A percentile compares a stretch with the other conserved stretches of the same genome.
phyloP scores from a whole-genome alignment of 2,113 vertebrate species.

The Xiphophorus maculatus region DNA sequence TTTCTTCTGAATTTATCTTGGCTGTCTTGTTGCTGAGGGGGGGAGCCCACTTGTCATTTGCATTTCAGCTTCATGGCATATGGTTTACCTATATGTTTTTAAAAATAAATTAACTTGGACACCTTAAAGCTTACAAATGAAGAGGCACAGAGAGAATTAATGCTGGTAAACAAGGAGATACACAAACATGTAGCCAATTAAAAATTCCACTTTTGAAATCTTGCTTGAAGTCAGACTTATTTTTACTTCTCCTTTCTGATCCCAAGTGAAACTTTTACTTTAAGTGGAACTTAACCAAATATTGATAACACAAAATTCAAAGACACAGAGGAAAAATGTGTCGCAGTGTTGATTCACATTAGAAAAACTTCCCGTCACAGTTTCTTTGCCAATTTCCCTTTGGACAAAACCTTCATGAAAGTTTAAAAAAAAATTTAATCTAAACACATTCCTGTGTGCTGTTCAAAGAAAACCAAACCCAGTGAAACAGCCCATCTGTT shows the following conservation, averaged over 20 bases:
- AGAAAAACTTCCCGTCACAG: background rate
- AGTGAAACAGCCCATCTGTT: background rate
- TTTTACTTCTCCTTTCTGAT: background rate
- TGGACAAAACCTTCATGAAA: background rate
- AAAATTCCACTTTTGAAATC: slow-evolving; percentile 1
- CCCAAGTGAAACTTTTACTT: slow-evolving; percentile 12
- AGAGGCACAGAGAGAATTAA: slow-evolving; percentile 13
- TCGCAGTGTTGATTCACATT: slow-evolving; percentile 54
- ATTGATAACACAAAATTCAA: slow-evolving; percentile 11
- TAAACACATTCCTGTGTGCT: background rate
- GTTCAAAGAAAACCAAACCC: background rate
- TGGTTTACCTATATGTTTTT: slow-evolving; percentile 18
- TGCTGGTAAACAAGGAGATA: background rate
- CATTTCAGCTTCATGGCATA: slow-evolving; percentile 20
- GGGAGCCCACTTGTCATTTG: background rate
- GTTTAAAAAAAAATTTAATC: background rate
- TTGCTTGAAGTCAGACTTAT: background rate
- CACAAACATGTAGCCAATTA: slow-evolving; percentile 11
- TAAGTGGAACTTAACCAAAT: background rate
- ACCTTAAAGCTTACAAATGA: slow-evolving; percentile 27
- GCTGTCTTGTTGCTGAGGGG: background rate
- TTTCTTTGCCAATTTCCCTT: slow-evolving; percentile 5
- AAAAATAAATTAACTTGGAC: slow-evolving; percentile 1
- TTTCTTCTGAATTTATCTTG: slow-evolving; percentile 7
- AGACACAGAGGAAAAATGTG: slow-evolving; percentile 35